phyloP scores from a whole-genome alignment of 2,888 invertebrate genomes.

The Oscheius myriophilus region DNA sequence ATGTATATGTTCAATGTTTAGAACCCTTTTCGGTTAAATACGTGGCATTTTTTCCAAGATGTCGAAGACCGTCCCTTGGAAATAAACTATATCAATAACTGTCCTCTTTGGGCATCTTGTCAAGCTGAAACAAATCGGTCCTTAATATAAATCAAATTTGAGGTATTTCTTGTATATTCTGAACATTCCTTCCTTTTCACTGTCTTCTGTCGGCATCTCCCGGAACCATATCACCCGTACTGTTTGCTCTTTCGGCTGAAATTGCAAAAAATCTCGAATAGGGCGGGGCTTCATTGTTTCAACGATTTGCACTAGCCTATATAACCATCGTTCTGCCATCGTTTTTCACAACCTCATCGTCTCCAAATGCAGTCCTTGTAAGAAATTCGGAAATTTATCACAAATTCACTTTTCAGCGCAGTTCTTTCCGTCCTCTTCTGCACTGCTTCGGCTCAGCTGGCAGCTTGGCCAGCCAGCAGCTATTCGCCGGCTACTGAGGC shows the following conservation, averaged over 20 bases:
- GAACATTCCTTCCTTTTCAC: background rate
- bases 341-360: too few relatives aligned
- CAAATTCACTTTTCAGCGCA: slow-evolving; percentile 33
- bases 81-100: too few relatives aligned
- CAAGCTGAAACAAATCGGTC: too few relatives aligned
- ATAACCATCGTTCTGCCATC: background rate
- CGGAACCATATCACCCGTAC: slow-evolving; percentile 21
- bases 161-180: too few relatives aligned
- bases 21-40: too few relatives aligned
- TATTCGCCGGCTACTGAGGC: slow-evolving; percentile 51
- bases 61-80: too few relatives aligned
- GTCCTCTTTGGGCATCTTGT: too few relatives aligned
- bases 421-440: slow-evolving; percentile 38
- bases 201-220: slow-evolving; percentile 8
- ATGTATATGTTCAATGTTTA: too few relatives aligned
- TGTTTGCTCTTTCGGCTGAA: slow-evolving; percentile 19
- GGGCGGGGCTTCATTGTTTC: slow-evolving; percentile 17
- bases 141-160: too few relatives aligned
- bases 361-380: slow-evolving; percentile 18
- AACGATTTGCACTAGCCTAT: slow-evolving; percentile 3
- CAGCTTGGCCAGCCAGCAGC: slow-evolving; percentile 52
- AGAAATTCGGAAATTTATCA: background rate
- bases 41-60: too few relatives aligned
- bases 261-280: slow-evolving; percentile 11
- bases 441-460: slow-evolving; percentile 42